Conservation (phyloP, 1,140 invertebrate species). For the Aphaenogaster rudis region DNA sequence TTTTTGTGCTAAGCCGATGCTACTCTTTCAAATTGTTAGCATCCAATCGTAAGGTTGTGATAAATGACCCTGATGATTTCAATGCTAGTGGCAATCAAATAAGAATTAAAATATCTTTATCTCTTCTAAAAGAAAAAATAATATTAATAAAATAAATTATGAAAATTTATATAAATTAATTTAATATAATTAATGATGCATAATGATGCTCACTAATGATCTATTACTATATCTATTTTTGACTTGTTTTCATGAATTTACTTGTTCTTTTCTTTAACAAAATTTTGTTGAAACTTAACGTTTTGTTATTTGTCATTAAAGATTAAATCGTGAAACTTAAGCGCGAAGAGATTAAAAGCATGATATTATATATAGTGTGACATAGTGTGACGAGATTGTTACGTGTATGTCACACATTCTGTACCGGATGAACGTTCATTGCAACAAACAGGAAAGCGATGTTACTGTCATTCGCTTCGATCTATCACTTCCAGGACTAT, state of each 20-base stretch:
- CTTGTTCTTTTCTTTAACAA: not conserved
- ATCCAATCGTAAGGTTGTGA: not conserved
- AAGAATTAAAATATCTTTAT: not conserved
- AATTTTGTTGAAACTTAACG: not conserved
- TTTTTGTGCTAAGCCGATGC: not conserved
- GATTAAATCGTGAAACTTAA: not conserved
- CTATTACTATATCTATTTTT: not conserved
- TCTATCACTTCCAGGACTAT: slow-evolving; percentile 34
- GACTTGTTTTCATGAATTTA: not conserved
- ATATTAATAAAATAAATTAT: not conserved
- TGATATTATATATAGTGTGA: not conserved
- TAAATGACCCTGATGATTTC: not conserved
- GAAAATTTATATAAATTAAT: not conserved
- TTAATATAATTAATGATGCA: not conserved
- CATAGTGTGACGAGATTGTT: not conserved
- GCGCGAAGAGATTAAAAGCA: not conserved
- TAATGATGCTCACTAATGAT: not conserved
- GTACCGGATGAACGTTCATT: not conserved
- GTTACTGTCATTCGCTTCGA: slow-evolving; percentile 11
- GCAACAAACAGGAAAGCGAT: not conserved
- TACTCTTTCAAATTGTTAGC: not conserved
- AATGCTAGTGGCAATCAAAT: not conserved
- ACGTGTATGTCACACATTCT: not conserved
- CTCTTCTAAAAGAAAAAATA: no score
- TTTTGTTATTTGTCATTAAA: not conserved